phyloP scores from a whole-genome alignment of 2,797 vertebrate genomes.

The Melanotaenia boesemani region DNA sequence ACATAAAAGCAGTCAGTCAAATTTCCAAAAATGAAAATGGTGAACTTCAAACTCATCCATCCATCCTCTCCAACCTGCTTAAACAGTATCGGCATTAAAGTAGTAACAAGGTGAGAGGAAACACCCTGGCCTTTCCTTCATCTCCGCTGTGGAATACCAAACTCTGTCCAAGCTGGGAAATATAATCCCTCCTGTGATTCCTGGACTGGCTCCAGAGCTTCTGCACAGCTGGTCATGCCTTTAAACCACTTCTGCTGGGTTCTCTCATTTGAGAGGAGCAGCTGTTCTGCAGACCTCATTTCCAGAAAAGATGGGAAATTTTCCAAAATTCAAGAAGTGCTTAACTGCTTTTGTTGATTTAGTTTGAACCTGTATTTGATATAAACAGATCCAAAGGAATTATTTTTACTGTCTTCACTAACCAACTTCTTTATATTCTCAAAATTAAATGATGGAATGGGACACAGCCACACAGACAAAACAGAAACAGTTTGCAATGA shows the following conservation, averaged over 20 bases:
- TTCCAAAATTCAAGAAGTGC: neutral
- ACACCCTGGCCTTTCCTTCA: neutral
- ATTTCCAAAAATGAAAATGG: neutral
- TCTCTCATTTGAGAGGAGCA: neutral
- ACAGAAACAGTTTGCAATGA: no score
- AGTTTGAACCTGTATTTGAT: no score
- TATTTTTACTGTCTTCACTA: no score
- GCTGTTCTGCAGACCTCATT: neutral
- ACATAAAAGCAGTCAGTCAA: no score
- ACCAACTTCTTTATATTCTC: no score
- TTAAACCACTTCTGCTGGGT: neutral
- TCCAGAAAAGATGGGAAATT: neutral
- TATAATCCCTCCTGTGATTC: neutral
- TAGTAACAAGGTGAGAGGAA: neutral
- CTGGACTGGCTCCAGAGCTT: neutral
- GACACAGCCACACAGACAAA: no score
- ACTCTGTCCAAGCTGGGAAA: neutral
- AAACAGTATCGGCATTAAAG: neutral
- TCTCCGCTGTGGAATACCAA: neutral
- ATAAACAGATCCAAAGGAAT: no score
- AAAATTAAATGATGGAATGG: no score
- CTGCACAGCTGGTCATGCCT: neutral
- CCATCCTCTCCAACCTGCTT: no score
- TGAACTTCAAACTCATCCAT: neutral
- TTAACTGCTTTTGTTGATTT: neutral